phyloP scores from a whole-genome alignment of 1,140 invertebrate genomes.

The Apis laboriosa region DNA sequence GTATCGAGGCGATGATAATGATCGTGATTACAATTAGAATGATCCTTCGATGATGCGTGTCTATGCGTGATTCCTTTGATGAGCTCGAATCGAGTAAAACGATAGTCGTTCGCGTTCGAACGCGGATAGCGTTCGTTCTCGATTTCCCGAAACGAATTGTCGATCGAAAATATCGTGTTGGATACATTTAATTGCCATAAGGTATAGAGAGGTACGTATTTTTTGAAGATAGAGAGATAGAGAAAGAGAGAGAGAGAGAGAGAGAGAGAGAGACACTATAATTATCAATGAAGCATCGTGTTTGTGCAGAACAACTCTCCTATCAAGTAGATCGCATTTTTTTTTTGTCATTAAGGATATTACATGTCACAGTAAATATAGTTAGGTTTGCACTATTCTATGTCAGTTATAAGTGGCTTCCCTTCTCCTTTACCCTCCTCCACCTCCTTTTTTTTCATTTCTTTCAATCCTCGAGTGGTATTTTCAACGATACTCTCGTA shows the following conservation, averaged over 20 bases:
- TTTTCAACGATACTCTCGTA: conserved; percentile 16
- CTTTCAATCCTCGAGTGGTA: conserved; percentile 2
- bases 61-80: conserved; percentile 40
- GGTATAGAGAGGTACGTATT: conserved; percentile 54
- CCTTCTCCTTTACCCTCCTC: conserved; percentile 44
- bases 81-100: conserved; percentile 29
- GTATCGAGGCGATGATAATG: conserved; percentile 57
- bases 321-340: conserved; percentile 67
- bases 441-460: conserved; percentile 17
- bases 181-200: conserved; percentile 51
- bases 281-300: conserved; percentile 77
- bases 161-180: conserved; percentile 20
- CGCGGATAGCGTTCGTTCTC: not conserved
- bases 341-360: conserved; percentile 72
- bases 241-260: conserved; percentile 38
- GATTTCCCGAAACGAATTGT: conserved; percentile 22
- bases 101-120: conserved; percentile 1
- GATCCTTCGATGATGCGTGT: conserved; percentile 43
- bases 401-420: conserved; percentile 70
- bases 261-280: conserved; percentile 71
- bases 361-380: conserved; percentile 79
- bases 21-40: conserved; percentile 63
- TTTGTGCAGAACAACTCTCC: conserved; percentile 78
- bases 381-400: conserved; percentile 75
- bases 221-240: conserved; percentile 46